A percentile compares a stretch with the other conserved stretches of the same genome.
These are phyloP conservation scores for Turnix velox DNA, from an alignment of 2,113 vertebrate genomes.

Conservation along the genomic window DNA sequence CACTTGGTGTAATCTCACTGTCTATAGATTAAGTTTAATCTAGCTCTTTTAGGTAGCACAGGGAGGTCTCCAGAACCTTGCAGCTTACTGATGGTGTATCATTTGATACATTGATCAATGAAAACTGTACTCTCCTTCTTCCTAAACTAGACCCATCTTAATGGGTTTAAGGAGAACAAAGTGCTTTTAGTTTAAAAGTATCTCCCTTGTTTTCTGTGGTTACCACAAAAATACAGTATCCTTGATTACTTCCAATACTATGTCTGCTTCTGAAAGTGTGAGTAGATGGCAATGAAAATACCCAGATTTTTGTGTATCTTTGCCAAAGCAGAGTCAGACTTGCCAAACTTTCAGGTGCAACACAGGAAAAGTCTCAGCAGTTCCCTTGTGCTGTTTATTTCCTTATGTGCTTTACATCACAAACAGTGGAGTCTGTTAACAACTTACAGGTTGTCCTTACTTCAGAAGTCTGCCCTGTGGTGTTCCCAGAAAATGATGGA, in stretches of 20 bases:
- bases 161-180: background rate
- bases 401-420: background rate
- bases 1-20: background rate
- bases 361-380: background rate
- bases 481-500: background rate
- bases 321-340: background rate
- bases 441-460: background rate
- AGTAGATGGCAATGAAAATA: background rate
- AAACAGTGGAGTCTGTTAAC: background rate
- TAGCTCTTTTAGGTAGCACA: background rate
- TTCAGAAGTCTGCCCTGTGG: background rate
- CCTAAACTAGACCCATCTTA: background rate
- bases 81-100: background rate
- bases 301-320: background rate
- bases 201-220: background rate
- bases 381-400: background rate
- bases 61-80: background rate
- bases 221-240: background rate
- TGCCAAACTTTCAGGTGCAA: background rate
- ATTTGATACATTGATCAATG: background rate
- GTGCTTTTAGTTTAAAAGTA: background rate
- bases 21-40: background rate
- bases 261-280: background rate
- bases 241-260: background rate
- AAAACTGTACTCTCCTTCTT: background rate